Conservation (phyloP, 2,888 invertebrate species). For the Tetanocera ferruginea region DNA sequence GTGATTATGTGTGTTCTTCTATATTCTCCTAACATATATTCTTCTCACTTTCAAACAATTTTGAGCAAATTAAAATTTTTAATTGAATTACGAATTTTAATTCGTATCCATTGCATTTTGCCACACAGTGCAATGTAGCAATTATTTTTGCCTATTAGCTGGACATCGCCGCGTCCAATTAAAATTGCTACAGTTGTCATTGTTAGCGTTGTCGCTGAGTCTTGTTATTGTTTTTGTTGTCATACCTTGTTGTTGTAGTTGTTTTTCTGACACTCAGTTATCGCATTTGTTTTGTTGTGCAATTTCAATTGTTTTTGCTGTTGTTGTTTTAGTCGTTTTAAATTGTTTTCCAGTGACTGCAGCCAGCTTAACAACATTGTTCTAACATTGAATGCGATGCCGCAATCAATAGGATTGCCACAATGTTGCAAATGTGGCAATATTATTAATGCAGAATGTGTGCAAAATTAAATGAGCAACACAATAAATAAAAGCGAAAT, state of each 20-base stretch:
- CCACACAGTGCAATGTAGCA: neutral
- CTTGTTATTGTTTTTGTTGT: neutral
- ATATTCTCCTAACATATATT: too few species aligned
- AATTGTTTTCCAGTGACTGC: neutral
- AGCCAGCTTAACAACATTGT: neutral
- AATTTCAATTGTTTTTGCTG: neutral
- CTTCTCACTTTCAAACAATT: too few species aligned
- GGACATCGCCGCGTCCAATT: constrained; percentile 12
- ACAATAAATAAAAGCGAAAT: neutral
- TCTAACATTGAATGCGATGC: neutral
- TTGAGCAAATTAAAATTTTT: too few species aligned
- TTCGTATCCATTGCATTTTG: neutral
- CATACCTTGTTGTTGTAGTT: neutral
- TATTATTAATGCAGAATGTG: too few species aligned
- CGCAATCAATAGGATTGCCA: constrained; percentile 5
- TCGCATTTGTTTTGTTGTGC: neutral
- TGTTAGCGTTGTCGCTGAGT: neutral
- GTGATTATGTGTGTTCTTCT: too few species aligned
- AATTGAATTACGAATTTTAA: too few species aligned
- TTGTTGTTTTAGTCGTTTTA: neutral
- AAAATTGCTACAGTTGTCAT: constrained; percentile 2
- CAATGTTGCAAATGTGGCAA: neutral
- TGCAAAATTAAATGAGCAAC: neutral
- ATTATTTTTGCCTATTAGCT: constrained; percentile 22
- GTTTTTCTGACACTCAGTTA: neutral